Evolutionary conservation across 2,888 invertebrate species (phyloP).

Genomic region (Eledona agricola): DNA sequence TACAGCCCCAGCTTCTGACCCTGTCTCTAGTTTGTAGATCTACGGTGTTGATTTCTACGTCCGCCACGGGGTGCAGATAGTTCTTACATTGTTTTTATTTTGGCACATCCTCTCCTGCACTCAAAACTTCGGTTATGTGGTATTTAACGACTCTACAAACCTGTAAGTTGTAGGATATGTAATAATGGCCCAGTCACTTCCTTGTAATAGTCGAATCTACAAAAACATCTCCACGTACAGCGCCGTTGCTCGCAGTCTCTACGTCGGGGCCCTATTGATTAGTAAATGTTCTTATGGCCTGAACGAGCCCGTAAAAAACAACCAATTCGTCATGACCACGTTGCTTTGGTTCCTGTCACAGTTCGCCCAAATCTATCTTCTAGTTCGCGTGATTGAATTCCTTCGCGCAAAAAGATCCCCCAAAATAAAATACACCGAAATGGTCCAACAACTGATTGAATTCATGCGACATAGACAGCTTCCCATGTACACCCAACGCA

Average conservation of each 20-base stretch:
- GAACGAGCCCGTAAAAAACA: constrained; percentile 16
- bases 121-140: constrained; percentile 6
- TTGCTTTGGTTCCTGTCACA: constrained; percentile 19
- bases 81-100: constrained; percentile 46
- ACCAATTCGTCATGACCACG: constrained; percentile 20
- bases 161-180: no score
- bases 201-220: no score
- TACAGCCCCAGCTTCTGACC: not conserved
- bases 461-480: constrained; percentile 70
- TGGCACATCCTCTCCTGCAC: constrained; percentile 45
- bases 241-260: constrained; percentile 12
- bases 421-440: constrained; percentile 63
- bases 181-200: no score
- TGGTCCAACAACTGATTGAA: constrained; percentile 66
- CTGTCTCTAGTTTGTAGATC: constrained; percentile 38
- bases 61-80: constrained; percentile 46
- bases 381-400: constrained; percentile 57
- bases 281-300: constrained; percentile 23
- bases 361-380: constrained; percentile 27
- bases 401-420: constrained; percentile 60
- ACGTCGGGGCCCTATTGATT: constrained; percentile 23
- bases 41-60: constrained; percentile 48
- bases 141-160: constrained; percentile 7
- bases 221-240: constrained; percentile 12
- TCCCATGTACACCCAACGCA: constrained; percentile 64